Evolutionary conservation across 2,797 vertebrate genomes (phyloP).

Genomic region (Epinephelus awoara): DNA sequence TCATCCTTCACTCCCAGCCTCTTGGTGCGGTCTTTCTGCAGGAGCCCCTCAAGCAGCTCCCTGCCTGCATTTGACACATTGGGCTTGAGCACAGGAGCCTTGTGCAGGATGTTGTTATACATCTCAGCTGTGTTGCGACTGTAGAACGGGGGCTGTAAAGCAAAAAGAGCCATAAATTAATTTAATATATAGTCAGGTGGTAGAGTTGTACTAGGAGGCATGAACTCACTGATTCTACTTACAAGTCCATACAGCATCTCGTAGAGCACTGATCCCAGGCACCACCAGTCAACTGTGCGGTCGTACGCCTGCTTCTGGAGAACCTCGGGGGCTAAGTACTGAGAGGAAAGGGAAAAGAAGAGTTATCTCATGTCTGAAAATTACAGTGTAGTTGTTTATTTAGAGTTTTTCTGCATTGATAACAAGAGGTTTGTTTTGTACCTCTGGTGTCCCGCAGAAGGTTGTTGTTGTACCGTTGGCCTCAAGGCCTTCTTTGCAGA

Average conservation of each 20-base stretch:
- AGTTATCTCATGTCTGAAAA: background rate
- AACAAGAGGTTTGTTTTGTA: slow-evolving; percentile 66
- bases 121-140: slow-evolving; percentile 89
- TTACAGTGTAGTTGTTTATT: background rate
- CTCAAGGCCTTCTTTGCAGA: slow-evolving; percentile 98
- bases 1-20: slow-evolving; percentile 85
- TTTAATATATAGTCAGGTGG: background rate
- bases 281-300: slow-evolving; percentile 90
- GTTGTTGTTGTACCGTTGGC: slow-evolving; percentile 94
- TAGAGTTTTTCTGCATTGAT: background rate
- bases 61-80: slow-evolving; percentile 87
- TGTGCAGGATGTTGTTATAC: slow-evolving; percentile 90
- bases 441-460: slow-evolving; percentile 98
- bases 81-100: slow-evolving; percentile 85
- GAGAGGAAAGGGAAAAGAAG: slow-evolving; percentile 7
- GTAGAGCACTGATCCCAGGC: slow-evolving; percentile 87
- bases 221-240: slow-evolving; percentile 44
- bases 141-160: slow-evolving; percentile 87
- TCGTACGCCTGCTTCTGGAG: slow-evolving; percentile 90
- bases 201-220: background rate
- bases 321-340: slow-evolving; percentile 89
- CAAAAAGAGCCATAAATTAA: background rate
- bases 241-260: slow-evolving; percentile 90
- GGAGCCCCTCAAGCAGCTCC: slow-evolving; percentile 85
- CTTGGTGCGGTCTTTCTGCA: slow-evolving; percentile 87